Evolutionary conservation across 2,888 invertebrate genomes (phyloP).

Genomic region (Epinotia demarniana): DNA sequence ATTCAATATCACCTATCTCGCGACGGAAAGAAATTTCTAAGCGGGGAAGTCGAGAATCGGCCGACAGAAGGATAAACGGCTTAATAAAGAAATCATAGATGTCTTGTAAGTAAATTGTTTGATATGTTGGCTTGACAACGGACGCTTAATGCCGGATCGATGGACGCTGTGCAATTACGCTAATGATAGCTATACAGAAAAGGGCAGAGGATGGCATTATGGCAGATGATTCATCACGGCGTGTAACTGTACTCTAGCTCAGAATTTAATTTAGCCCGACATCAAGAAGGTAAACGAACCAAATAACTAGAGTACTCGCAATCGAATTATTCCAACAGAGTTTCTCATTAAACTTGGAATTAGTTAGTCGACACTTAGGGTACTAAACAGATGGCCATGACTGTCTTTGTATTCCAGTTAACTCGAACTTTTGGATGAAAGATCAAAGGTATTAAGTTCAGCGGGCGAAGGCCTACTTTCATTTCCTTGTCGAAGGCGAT

Average conservation of each 20-base stretch:
- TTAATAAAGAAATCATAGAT: slow-evolving; percentile 78
- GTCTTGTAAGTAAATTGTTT: slow-evolving; percentile 75
- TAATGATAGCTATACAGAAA: slow-evolving; percentile 66
- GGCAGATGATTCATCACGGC: slow-evolving; percentile 56
- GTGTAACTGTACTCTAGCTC: slow-evolving; percentile 48
- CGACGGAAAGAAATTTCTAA: slow-evolving; percentile 63
- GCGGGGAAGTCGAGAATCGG: slow-evolving; percentile 57
- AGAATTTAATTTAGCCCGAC: slow-evolving; percentile 54
- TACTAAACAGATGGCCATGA: slow-evolving; percentile 72
- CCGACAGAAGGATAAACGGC: slow-evolving; percentile 70
- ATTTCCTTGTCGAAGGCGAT: slow-evolving; percentile 65
- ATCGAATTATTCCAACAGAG: slow-evolving; percentile 74
- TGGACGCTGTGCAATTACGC: slow-evolving; percentile 65
- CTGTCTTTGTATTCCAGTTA: slow-evolving; percentile 76
- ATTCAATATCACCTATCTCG: slow-evolving; percentile 76
- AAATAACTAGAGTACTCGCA: slow-evolving; percentile 66
- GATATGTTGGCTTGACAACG: slow-evolving; percentile 63
- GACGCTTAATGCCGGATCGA: slow-evolving; percentile 54
- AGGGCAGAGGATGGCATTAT: slow-evolving; percentile 59
- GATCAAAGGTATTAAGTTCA: slow-evolving; percentile 81
- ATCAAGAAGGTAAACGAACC: slow-evolving; percentile 59
- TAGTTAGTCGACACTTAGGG: slow-evolving; percentile 68
- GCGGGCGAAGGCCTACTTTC: slow-evolving; percentile 74
- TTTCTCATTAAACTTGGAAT: slow-evolving; percentile 79
- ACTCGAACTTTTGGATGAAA: slow-evolving; percentile 75